Conservation (phyloP, 2,797 vertebrate species). For the Rhabdomys pumilio region DNA sequence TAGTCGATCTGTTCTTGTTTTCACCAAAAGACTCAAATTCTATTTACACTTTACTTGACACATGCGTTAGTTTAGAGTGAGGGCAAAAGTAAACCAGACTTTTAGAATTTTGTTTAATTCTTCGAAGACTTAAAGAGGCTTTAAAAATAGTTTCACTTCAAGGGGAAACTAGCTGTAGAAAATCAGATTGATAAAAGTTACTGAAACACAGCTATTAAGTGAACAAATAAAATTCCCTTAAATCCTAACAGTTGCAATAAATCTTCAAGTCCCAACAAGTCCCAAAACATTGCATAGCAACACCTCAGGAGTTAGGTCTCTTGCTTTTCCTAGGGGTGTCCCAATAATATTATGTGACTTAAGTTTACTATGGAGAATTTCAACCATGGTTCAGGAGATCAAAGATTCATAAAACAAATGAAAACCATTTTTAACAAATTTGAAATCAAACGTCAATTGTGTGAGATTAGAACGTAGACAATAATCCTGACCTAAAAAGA, state of each 20-base stretch:
- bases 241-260: not conserved
- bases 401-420: conserved; percentile 38
- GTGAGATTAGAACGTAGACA: not conserved
- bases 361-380: conserved; percentile 1
- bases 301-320: not conserved
- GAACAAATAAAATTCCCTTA: not conserved
- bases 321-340: not conserved
- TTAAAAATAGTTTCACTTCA: conserved; percentile 51
- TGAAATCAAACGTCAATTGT: conserved; percentile 37
- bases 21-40: not conserved
- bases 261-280: not conserved
- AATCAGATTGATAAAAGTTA: conserved; percentile 15
- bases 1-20: not conserved
- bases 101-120: conserved; percentile 48
- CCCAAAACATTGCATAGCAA: not conserved
- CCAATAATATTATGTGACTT: not conserved
- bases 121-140: not conserved
- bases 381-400: not conserved
- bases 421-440: conserved; percentile 57
- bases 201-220: not conserved
- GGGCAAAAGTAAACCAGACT: not conserved
- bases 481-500: conserved; percentile 14
- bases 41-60: not conserved
- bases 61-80: conserved; percentile 15
- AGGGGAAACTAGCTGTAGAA: not conserved